phyloP scores from a whole-genome alignment of 2,888 invertebrate species.

The Thera obeliscata region DNA sequence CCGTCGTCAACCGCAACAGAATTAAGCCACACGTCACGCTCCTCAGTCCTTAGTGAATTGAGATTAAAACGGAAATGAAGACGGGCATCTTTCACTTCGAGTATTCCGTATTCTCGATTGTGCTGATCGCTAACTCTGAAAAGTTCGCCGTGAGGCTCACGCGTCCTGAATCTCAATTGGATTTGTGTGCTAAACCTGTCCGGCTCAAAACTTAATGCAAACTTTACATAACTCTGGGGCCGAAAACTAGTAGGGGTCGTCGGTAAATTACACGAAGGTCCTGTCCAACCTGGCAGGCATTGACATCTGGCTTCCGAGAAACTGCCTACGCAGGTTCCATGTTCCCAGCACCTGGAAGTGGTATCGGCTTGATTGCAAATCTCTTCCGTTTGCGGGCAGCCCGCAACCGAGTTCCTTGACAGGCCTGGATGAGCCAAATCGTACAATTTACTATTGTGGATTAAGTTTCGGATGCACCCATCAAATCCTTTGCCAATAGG shows the following conservation, averaged over 20 bases:
- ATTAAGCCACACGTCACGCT: constrained; percentile 94
- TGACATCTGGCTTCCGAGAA: constrained; percentile 95
- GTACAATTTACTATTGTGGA: constrained; percentile 98
- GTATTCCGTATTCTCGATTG: constrained; percentile 96
- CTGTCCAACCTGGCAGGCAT: constrained; percentile 98
- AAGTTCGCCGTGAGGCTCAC: constrained; percentile 96
- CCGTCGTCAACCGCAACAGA: constrained; percentile 97
- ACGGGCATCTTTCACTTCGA: constrained; percentile 95
- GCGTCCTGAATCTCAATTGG: constrained; percentile 96
- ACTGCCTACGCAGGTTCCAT: constrained; percentile 97
- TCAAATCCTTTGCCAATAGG: constrained; percentile 96
- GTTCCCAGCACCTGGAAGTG: constrained; percentile 94
- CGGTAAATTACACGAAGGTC: constrained; percentile 92
- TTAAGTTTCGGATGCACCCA: constrained; percentile 97
- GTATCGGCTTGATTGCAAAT: constrained; percentile 94
- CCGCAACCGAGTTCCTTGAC: constrained; percentile 92
- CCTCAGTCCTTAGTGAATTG: constrained; percentile 95
- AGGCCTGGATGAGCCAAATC: constrained; percentile 97
- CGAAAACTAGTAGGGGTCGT: constrained; percentile 97
- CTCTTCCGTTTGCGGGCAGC: constrained; percentile 97
- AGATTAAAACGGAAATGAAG: constrained; percentile 96
- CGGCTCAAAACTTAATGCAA: constrained; percentile 96
- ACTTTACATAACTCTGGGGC: constrained; percentile 98
- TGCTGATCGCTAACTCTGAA: constrained; percentile 97
- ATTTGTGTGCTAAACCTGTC: constrained; percentile 96